Evolutionary conservation across 2,113 vertebrate genomes (phyloP).

Genomic region (Rafetus swinhoei): DNA sequence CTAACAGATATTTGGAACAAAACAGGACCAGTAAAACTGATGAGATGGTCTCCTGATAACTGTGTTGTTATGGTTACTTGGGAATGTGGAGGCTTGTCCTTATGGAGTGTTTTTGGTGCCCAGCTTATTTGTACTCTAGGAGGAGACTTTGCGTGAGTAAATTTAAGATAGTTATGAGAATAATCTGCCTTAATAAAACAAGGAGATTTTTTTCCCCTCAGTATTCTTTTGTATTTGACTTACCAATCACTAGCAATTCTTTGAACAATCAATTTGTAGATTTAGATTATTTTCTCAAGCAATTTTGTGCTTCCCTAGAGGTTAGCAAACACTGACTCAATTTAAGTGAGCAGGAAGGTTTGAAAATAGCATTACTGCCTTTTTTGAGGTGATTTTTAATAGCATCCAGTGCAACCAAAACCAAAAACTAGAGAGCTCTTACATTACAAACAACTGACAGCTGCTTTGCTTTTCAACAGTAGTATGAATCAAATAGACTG

Average conservation of each 20-base stretch:
- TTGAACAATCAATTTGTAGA: neutral
- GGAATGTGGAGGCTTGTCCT: slow-evolving; percentile 93
- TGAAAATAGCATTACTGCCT: neutral
- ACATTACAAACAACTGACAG: neutral
- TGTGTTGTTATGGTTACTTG: slow-evolving; percentile 96
- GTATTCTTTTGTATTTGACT: neutral
- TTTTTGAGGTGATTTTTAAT: neutral
- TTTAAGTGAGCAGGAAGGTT: neutral
- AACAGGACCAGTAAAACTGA: slow-evolving; percentile 94
- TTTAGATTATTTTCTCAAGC: neutral
- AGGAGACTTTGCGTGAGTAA: slow-evolving; percentile 96
- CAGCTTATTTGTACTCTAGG: slow-evolving; percentile 98
- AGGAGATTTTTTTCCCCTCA: neutral
- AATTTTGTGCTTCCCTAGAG: neutral
- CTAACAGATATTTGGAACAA: slow-evolving; percentile 95
- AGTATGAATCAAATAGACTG: neutral
- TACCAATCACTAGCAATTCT: neutral
- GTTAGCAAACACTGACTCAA: neutral
- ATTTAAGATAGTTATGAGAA: slow-evolving; percentile 1
- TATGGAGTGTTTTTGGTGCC: slow-evolving; percentile 99
- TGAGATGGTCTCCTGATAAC: slow-evolving; percentile 96
- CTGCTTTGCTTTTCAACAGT: neutral
- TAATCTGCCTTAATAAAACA: neutral
- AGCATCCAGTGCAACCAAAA: neutral
- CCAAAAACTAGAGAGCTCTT: neutral